phyloP scores from a whole-genome alignment of 2,797 vertebrate species.

The Sorex maritimensis region DNA sequence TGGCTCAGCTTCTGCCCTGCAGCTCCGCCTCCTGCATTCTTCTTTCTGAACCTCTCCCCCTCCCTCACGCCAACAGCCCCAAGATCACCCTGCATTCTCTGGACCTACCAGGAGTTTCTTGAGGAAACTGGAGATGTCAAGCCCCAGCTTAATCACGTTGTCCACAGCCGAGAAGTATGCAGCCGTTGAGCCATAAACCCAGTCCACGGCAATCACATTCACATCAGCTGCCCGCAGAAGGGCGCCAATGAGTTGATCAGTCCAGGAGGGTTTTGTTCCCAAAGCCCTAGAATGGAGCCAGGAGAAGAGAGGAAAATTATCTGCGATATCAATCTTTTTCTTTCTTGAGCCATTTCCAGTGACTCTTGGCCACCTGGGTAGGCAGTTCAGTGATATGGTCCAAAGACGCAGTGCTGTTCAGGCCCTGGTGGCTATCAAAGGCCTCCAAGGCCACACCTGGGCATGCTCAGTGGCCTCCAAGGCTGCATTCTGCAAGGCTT shows the following conservation, averaged over 20 bases:
- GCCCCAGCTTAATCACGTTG: constrained; percentile 93
- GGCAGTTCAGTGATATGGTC: no score
- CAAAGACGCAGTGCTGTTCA: no score
- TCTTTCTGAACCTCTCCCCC: neutral
- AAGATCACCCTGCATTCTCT: neutral
- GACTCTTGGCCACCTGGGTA: no score
- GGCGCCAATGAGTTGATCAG: constrained; percentile 91
- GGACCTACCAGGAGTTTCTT: constrained; percentile 93
- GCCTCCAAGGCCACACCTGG: no score
- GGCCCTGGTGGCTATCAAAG: no score
- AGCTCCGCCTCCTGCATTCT: neutral
- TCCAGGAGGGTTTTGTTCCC: constrained; percentile 96
- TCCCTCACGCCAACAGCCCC: neutral
- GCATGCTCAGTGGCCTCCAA: no score
- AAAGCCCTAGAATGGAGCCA: constrained; percentile 89
- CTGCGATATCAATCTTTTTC: neutral
- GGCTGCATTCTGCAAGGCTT: no score
- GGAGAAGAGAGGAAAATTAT: constrained; percentile 59
- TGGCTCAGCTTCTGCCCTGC: neutral
- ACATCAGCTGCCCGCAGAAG: constrained; percentile 90
- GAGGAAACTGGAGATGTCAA: constrained; percentile 94
- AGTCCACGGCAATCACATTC: constrained; percentile 97
- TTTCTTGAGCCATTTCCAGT: neutral
- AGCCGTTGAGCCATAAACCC: constrained; percentile 94
- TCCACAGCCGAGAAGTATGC: constrained; percentile 94